Evolutionary conservation across 2,113 vertebrate species (phyloP).

Genomic region (Phylloscopus whistleri): DNA sequence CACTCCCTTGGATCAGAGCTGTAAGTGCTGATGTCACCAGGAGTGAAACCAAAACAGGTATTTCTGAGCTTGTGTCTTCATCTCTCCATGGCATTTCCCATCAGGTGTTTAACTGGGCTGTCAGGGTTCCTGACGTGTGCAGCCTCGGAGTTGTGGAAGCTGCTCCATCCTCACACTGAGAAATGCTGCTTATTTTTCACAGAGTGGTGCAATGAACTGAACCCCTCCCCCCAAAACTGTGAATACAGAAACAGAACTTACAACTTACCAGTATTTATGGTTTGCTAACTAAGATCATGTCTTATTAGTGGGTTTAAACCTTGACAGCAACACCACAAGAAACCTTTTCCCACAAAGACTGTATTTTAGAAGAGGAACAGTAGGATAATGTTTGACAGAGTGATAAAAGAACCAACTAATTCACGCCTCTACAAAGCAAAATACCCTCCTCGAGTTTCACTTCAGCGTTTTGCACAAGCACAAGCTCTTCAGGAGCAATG

Average conservation of each 20-base stretch:
- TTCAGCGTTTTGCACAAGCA: neutral
- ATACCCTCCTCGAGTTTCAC: neutral
- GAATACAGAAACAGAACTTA: neutral
- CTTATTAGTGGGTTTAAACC: neutral
- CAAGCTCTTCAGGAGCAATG: neutral
- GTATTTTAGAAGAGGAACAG: neutral
- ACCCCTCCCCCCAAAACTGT: neutral
- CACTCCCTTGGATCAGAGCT: neutral
- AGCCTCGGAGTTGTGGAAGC: neutral
- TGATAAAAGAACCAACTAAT: neutral
- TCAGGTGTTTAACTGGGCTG: neutral
- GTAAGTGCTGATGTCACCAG: accelerated
- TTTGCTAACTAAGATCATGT: neutral
- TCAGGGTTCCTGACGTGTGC: neutral
- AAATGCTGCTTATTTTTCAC: neutral
- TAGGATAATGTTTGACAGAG: neutral
- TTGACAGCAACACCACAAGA: neutral
- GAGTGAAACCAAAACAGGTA: neutral
- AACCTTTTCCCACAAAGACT: neutral
- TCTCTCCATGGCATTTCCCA: neutral
- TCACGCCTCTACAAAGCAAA: neutral
- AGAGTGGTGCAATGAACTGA: neutral
- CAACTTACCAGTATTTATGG: neutral
- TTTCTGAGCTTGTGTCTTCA: neutral
- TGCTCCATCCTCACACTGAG: neutral